phyloP scores from a whole-genome alignment of 30 jellyfish, hydroid and myxozoan species.

The Mastigias papua region DNA sequence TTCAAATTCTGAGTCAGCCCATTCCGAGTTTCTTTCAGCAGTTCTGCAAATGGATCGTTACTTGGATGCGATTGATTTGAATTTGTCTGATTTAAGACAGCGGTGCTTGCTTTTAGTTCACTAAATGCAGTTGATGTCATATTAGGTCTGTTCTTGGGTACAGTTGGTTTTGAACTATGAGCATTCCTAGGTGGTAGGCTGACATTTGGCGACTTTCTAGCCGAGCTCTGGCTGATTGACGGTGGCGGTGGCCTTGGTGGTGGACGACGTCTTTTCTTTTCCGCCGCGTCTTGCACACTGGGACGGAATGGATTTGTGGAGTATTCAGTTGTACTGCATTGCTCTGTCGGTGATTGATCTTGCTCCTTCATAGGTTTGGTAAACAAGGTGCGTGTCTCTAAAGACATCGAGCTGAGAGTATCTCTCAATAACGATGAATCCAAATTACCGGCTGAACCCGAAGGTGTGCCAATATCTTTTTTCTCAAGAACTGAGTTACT shows the following conservation, averaged over 20 bases:
- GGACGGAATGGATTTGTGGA: neutral
- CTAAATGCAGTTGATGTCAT: constrained; percentile 19
- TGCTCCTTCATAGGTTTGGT: neutral
- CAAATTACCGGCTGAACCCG: too few species aligned
- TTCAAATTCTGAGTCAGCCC: constrained; percentile 28
- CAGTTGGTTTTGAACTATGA: constrained; percentile 14
- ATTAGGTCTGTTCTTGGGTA: neutral
- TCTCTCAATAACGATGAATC: constrained; percentile 49
- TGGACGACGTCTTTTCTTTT: constrained; percentile 60
- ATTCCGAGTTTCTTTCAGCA: constrained; percentile 30
- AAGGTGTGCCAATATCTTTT: neutral
- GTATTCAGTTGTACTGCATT: neutral
- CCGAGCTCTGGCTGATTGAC: constrained; percentile 13
- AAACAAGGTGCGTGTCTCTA: constrained; percentile 52
- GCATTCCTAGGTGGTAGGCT: constrained; percentile 28
- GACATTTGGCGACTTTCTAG: constrained; percentile 1
- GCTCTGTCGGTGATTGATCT: neutral
- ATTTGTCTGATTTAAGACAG: neutral
- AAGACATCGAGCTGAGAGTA: constrained; percentile 54
- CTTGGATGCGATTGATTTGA: neutral
- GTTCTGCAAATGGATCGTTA: constrained; percentile 41
- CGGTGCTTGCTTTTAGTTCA: constrained; percentile 14
- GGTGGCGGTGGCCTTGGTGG: constrained; percentile 68
- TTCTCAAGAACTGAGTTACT: neutral
- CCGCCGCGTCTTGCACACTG: neutral